Evolutionary conservation across 2,113 vertebrate genomes (phyloP).

Genomic region (Gobiocypris rarus): DNA sequence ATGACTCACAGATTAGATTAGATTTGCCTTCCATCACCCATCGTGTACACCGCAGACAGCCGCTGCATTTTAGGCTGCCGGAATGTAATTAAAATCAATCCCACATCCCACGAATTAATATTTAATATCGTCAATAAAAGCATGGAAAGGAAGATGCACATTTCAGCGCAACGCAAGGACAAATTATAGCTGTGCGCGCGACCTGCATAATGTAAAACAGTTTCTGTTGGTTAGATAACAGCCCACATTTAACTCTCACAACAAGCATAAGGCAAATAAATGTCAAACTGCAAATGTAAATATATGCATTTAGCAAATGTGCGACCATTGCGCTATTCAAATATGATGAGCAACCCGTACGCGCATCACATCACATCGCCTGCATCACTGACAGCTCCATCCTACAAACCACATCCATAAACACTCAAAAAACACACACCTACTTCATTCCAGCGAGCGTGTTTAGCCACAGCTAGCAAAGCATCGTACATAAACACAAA

Average conservation of each 20-base stretch:
- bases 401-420: constrained; percentile 36
- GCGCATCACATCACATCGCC: constrained; percentile 26
- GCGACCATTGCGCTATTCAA: constrained; percentile 38
- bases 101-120: not conserved
- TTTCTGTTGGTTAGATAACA: not conserved
- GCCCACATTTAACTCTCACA: not conserved
- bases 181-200: not conserved
- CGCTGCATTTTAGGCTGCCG: not conserved
- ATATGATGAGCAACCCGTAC: constrained; percentile 17
- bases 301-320: constrained; percentile 24
- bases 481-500: constrained; percentile 22
- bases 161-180: not conserved
- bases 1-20: constrained; percentile 43
- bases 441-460: not conserved
- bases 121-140: not conserved
- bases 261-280: not conserved
- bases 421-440: constrained; percentile 23
- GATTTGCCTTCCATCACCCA: not conserved
- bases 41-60: not conserved
- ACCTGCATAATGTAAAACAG: not conserved
- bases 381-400: constrained; percentile 55
- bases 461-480: not conserved
- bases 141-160: not conserved
- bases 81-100: not conserved
- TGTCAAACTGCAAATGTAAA: not conserved